A percentile compares a stretch with the other conserved stretches of the same genome.
phyloP scores from a whole-genome alignment of 1,140 invertebrate species.

The Anastatus disparis region DNA sequence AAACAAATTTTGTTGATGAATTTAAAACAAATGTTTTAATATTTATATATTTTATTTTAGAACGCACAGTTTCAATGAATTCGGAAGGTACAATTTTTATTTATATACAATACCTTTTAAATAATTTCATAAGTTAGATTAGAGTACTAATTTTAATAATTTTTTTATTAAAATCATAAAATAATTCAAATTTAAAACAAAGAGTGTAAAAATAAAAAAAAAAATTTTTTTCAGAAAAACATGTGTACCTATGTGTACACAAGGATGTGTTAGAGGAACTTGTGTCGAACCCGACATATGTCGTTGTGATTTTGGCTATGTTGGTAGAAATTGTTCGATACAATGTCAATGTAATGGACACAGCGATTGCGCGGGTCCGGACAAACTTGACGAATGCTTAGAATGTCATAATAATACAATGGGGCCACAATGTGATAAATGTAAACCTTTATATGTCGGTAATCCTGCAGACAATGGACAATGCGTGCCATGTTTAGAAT shows the following conservation, averaged over 20 bases:
- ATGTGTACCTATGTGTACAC: slow-evolving; percentile 86
- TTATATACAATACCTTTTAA: not conserved
- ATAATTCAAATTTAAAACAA: slow-evolving; percentile 13
- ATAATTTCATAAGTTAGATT: not conserved
- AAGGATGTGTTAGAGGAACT: slow-evolving; percentile 89
- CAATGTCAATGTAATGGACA: slow-evolving; percentile 96
- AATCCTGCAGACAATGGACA: slow-evolving; percentile 87
- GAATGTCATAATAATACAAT: slow-evolving; percentile 93
- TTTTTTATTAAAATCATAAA: slow-evolving; percentile 5
- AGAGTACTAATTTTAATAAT: not conserved
- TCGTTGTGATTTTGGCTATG: slow-evolving; percentile 93
- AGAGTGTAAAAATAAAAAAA: not conserved
- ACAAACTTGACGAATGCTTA: slow-evolving; percentile 83
- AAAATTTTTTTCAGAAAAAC: slow-evolving; percentile 50
- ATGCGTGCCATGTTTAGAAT: slow-evolving; percentile 88
- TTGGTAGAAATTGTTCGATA: slow-evolving; percentile 92
- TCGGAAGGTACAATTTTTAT: slow-evolving; percentile 47
- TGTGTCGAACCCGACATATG: slow-evolving; percentile 89
- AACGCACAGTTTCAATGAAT: slow-evolving; percentile 47
- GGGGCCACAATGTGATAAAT: slow-evolving; percentile 87
- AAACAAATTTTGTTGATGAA: not conserved
- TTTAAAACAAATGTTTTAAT: not conserved
- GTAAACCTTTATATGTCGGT: slow-evolving; percentile 89
- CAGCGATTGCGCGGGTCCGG: slow-evolving; percentile 87
- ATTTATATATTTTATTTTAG: not conserved